phyloP scores from a whole-genome alignment of 2,797 vertebrate species.

The Acridotheres tristis region DNA sequence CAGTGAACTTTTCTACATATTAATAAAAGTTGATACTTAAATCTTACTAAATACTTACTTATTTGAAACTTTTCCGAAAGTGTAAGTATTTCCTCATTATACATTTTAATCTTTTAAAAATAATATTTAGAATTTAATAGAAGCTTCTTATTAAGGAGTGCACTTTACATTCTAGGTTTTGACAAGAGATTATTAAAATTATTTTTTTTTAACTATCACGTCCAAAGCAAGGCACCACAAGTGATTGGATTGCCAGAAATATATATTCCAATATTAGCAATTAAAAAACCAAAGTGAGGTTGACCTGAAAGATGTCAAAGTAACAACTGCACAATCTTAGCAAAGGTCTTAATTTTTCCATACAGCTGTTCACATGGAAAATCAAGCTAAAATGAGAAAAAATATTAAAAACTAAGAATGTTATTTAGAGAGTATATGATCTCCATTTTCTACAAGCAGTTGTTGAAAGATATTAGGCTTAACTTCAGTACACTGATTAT shows the following conservation, averaged over 20 bases:
- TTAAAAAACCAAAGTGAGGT: background rate
- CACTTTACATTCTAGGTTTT: constrained; percentile 56
- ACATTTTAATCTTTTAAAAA: constrained; percentile 31
- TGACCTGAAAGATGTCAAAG: background rate
- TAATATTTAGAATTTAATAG: background rate
- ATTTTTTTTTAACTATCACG: constrained; percentile 38
- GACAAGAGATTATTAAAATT: constrained; percentile 63
- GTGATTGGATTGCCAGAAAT: constrained; percentile 60
- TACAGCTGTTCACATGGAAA: background rate
- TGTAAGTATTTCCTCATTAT: constrained; percentile 10
- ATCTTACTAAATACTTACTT: background rate
- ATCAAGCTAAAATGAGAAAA: background rate
- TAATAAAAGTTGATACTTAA: background rate
- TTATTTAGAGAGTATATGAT: background rate
- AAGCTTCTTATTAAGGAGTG: background rate
- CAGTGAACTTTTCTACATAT: background rate
- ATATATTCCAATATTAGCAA: constrained; percentile 51
- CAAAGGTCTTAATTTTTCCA: background rate
- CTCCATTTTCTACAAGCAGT: background rate
- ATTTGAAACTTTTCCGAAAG: constrained; percentile 33
- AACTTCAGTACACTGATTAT: background rate
- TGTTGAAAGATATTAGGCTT: background rate
- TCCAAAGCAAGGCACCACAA: constrained; percentile 38
- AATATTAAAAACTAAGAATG: background rate
- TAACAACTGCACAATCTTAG: background rate